phyloP scores from a whole-genome alignment of 2,797 vertebrate genomes.

The Eremophila alpestris region DNA sequence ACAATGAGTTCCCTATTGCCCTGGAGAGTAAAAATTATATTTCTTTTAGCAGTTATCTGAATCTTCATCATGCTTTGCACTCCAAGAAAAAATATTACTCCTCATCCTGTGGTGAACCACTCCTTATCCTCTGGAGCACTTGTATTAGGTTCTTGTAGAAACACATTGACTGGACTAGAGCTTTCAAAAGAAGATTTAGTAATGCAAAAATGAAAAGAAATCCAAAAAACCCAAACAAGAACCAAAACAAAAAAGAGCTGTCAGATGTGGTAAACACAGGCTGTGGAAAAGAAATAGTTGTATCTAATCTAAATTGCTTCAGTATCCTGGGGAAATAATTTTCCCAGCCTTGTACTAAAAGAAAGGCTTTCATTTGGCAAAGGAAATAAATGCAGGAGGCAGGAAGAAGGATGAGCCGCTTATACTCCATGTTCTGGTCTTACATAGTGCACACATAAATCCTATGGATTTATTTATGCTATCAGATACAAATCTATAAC shows the following conservation, averaged over 20 bases:
- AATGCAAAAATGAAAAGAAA: neutral
- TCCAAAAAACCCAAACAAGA: neutral
- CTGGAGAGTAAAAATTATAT: neutral
- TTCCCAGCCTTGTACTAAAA: neutral
- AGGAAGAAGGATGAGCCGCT: neutral
- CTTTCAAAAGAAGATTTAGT: neutral
- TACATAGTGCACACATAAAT: neutral
- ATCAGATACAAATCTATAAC: neutral
- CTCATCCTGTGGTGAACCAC: neutral
- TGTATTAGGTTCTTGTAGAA: neutral
- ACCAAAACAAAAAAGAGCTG: neutral
- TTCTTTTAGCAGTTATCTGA: slow-evolving; percentile 61
- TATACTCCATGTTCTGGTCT: neutral
- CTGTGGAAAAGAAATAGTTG: neutral
- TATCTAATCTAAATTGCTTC: neutral
- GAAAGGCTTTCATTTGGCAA: neutral
- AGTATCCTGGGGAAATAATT: neutral
- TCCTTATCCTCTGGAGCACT: neutral
- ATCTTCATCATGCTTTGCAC: neutral
- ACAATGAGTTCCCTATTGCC: neutral
- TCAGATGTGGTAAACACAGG: neutral
- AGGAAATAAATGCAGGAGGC: neutral
- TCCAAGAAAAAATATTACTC: neutral
- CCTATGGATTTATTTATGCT: neutral
- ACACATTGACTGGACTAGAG: neutral